Conservation (phyloP, 1,140 invertebrate species). For the Phymorhynchus buccinoides region DNA sequence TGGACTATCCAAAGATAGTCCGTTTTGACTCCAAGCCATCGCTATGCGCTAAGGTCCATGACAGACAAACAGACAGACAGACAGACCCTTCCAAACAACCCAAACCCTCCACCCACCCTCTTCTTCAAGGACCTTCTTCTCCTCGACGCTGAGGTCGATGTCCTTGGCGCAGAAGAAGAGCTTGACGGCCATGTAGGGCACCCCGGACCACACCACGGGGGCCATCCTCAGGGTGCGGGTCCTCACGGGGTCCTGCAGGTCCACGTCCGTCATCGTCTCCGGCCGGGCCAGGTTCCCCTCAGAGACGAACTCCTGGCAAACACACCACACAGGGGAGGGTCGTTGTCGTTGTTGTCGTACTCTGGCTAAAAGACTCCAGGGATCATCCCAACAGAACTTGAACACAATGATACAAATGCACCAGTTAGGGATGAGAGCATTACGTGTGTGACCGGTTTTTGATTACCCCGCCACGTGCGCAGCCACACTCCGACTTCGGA, state of each 20-base stretch:
- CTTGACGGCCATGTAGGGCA: slow-evolving; percentile 40
- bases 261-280: background rate
- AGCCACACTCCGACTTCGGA: too few species aligned
- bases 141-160: background rate
- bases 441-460: too few species aligned
- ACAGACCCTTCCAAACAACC: background rate
- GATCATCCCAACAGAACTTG: too few species aligned
- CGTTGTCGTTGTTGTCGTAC: too few species aligned
- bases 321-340: too few species aligned
- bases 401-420: too few species aligned
- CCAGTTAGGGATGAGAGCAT: too few species aligned
- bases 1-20: too few species aligned
- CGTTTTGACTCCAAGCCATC: too few species aligned
- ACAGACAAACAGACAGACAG: too few species aligned
- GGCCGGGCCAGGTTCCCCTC: slow-evolving; percentile 5
- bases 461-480: too few species aligned
- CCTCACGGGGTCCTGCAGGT: background rate
- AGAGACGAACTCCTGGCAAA: background rate
- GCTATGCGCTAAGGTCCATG: background rate
- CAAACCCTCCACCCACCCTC: background rate
- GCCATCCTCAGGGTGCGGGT: background rate
- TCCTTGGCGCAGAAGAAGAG: background rate
- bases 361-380: too few species aligned
- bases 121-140: background rate
- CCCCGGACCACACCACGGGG: slow-evolving; percentile 47